phyloP scores from a whole-genome alignment of 2,113 vertebrate genomes.

The Syngnathoides biaculeatus region DNA sequence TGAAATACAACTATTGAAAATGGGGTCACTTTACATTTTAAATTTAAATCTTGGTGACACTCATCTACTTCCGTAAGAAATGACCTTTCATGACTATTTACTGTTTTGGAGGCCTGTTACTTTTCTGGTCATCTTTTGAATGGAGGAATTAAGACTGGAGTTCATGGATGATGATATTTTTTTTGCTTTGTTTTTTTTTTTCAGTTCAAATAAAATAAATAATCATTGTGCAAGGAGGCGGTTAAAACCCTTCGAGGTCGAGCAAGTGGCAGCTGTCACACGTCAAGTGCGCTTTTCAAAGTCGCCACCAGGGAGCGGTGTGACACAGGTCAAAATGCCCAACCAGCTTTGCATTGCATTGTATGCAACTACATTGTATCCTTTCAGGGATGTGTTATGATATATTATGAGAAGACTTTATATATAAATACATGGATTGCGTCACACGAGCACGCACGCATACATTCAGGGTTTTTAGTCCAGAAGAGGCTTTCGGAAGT shows the following conservation, averaged over 20 bases:
- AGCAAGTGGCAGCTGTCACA: constrained; percentile 22
- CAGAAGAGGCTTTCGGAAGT: constrained; percentile 64
- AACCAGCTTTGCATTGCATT: not conserved
- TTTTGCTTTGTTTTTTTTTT: constrained; percentile 8
- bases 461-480: constrained; percentile 19
- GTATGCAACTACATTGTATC: constrained; percentile 3
- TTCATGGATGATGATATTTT: not conserved
- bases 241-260: constrained; percentile 8
- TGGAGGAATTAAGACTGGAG: not conserved
- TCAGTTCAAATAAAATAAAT: not conserved
- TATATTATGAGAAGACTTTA: not conserved
- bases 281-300: constrained; percentile 6
- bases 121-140: too few species aligned
- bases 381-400: not conserved
- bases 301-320: constrained; percentile 57
- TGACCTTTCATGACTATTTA: not conserved
- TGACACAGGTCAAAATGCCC: constrained; percentile 30
- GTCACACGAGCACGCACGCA: constrained; percentile 7
- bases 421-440: not conserved
- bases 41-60: too few species aligned
- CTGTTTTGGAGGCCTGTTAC: not conserved
- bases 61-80: too few species aligned
- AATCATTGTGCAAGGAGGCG: constrained; percentile 2
- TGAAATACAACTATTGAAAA: too few species aligned
- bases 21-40: too few species aligned